A percentile compares a stretch with the other conserved stretches of the same genome.
Evolutionary conservation across 2,797 vertebrate species (phyloP).

Genomic region (Sparus aurata): DNA sequence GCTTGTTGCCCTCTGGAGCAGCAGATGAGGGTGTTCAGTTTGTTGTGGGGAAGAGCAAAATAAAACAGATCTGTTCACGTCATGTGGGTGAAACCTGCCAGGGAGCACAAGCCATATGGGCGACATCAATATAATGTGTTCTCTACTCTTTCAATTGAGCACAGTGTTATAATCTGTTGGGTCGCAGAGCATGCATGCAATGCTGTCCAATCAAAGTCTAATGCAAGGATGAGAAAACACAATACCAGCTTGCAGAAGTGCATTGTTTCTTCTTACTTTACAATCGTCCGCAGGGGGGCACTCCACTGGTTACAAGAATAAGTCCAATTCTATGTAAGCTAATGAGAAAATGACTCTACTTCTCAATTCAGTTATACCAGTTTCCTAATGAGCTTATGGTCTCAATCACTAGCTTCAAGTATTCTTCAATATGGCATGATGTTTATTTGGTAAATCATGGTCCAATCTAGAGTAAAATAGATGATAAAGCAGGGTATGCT

Average conservation of each 20-base stretch:
- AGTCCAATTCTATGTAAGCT: too few relatives aligned
- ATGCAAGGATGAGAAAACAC: neutral
- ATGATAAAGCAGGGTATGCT: too few relatives aligned
- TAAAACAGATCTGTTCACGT: constrained; percentile 59
- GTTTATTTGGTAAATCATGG: too few relatives aligned
- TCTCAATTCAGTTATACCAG: too few relatives aligned
- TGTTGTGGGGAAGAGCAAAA: constrained; percentile 67
- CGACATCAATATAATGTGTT: constrained; percentile 40
- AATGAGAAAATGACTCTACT: too few relatives aligned
- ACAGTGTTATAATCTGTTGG: neutral
- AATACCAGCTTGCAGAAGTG: neutral
- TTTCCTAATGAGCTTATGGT: too few relatives aligned
- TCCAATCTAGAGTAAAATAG: too few relatives aligned
- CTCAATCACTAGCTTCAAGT: too few relatives aligned
- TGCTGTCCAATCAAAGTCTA: neutral
- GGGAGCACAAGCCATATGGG: constrained; percentile 47
- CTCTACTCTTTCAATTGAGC: neutral
- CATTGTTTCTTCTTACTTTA: too few relatives aligned
- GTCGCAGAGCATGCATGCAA: neutral
- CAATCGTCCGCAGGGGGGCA: too few relatives aligned
- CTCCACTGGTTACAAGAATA: too few relatives aligned
- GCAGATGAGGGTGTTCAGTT: constrained; percentile 66
- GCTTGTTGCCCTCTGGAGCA: constrained; percentile 68
- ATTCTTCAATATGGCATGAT: too few relatives aligned
- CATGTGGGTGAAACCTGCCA: constrained; percentile 75